Percentiles rank a stretch among this genome's conserved stretches.
Evolutionary conservation across 2,797 vertebrate species (phyloP).

Genomic region (Atherinosoma microstoma): DNA sequence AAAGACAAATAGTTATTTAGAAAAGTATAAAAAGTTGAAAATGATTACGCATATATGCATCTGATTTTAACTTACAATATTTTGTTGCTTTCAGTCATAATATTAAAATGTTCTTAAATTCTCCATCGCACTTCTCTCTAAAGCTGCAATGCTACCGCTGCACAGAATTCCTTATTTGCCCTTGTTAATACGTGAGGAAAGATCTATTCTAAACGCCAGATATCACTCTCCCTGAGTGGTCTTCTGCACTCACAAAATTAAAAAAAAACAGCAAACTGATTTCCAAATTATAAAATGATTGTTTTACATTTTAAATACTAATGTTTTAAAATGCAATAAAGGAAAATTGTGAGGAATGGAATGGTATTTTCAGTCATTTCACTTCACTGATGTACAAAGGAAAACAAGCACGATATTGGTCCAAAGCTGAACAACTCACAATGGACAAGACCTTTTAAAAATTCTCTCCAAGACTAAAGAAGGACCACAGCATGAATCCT

Average conservation of each 20-base stretch:
- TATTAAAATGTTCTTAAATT: conserved; percentile 21
- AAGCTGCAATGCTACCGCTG: conserved; percentile 32
- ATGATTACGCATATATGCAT: conserved; percentile 7
- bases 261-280: neutral
- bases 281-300: neutral
- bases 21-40: neutral
- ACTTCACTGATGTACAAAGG: neutral
- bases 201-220: conserved; percentile 23
- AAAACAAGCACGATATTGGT: neutral
- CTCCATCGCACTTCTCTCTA: conserved; percentile 12
- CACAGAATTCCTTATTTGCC: conserved; percentile 34
- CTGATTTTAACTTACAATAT: neutral
- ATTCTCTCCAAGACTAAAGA: neutral
- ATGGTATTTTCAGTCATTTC: neutral
- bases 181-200: conserved; percentile 59
- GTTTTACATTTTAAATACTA: neutral
- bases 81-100: conserved; percentile 6
- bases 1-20: neutral
- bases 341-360: neutral
- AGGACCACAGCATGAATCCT: neutral
- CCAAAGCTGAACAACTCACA: neutral
- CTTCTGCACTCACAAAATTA: neutral
- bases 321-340: neutral
- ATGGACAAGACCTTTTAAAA: neutral
- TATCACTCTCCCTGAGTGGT: conserved; percentile 10